Evolutionary conservation across 2,797 vertebrate genomes (phyloP).

Genomic region (Notolepis coatsorum): DNA sequence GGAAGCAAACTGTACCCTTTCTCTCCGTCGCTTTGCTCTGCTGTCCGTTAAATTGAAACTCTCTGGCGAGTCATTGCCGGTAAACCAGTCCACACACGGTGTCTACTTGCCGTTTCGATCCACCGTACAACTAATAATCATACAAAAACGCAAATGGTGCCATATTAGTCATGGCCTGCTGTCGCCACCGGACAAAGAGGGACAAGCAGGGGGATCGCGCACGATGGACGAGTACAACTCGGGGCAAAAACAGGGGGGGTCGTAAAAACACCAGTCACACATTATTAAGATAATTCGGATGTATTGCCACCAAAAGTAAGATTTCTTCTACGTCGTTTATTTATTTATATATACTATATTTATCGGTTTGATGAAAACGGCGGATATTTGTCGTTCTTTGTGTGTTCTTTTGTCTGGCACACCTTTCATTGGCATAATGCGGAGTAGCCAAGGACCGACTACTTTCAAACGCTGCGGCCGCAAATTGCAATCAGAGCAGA

Average conservation of each 20-base stretch:
- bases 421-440: slow-evolving; percentile 34
- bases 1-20: slow-evolving; percentile 83
- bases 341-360: accelerated
- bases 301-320: accelerated
- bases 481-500: slow-evolving; percentile 32
- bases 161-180: slow-evolving; percentile 84
- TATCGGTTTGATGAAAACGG: accelerated
- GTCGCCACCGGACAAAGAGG: slow-evolving; percentile 87
- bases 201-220: slow-evolving; percentile 74
- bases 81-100: slow-evolving; percentile 77
- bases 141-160: slow-evolving; percentile 84
- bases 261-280: background rate
- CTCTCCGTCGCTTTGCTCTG: slow-evolving; percentile 78
- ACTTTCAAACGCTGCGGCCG: slow-evolving; percentile 39
- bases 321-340: background rate
- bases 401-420: background rate
- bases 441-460: slow-evolving; percentile 58
- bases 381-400: background rate
- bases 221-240: slow-evolving; percentile 66
- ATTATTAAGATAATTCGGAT: background rate
- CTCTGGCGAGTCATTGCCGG: slow-evolving; percentile 80
- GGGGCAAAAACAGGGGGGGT: slow-evolving; percentile 58
- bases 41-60: slow-evolving; percentile 79
- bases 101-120: slow-evolving; percentile 73
- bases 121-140: slow-evolving; percentile 83